Conservation (phyloP, 2,888 invertebrate genomes). For the Euclidia mi region DNA sequence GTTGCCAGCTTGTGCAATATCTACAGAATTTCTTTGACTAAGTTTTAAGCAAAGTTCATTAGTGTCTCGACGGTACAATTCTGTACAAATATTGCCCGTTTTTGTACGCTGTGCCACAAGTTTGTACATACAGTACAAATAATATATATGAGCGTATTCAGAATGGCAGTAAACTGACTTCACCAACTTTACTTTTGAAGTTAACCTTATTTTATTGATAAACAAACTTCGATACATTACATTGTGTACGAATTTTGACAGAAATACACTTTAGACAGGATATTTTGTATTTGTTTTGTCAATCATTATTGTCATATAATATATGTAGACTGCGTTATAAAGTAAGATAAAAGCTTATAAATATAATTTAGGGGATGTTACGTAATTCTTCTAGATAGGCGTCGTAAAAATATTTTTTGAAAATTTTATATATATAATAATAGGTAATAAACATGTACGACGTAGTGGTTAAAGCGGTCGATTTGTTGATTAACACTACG, state of each 20-base stretch:
- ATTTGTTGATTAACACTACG: no score
- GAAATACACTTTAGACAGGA: background rate
- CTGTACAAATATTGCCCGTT: conserved; percentile 48
- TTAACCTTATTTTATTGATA: conserved; percentile 25
- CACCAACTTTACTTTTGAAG: conserved; percentile 41
- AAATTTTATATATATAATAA: no score
- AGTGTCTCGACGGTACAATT: conserved; percentile 39
- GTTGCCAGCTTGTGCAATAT: no score
- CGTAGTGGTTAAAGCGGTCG: no score
- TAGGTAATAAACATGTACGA: no score
- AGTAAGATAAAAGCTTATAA: no score
- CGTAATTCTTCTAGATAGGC: no score
- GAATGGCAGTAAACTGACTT: conserved; percentile 32
- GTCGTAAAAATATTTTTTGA: no score
- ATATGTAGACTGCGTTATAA: no score
- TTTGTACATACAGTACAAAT: conserved; percentile 40
- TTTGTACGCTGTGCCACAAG: conserved; percentile 34
- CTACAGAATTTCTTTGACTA: conserved; percentile 22
- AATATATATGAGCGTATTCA: conserved; percentile 31
- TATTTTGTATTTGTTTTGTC: no score
- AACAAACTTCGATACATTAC: conserved; percentile 32
- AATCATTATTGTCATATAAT: no score
- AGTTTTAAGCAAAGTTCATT: conserved; percentile 53
- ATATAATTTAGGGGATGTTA: no score
- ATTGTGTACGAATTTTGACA: conserved; percentile 12